phyloP scores from a whole-genome alignment of 2,113 vertebrate species.

The Nibea coibor region DNA sequence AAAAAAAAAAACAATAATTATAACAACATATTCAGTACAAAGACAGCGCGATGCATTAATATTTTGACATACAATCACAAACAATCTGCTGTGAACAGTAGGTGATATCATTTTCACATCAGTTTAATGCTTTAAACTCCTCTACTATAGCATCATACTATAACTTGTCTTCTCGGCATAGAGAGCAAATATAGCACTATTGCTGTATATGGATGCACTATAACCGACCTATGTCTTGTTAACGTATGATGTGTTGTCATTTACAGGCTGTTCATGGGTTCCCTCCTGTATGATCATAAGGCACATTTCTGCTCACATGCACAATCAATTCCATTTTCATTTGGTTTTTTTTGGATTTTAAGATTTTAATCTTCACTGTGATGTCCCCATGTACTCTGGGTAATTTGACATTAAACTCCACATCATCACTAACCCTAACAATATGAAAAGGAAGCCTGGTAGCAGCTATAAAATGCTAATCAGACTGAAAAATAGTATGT shows the following conservation, averaged over 20 bases:
- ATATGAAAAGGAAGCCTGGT: slow-evolving; percentile 4
- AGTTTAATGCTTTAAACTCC: neutral
- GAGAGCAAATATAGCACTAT: neutral
- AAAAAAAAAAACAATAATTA: no score
- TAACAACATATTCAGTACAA: neutral
- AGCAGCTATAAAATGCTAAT: slow-evolving; percentile 11
- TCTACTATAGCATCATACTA: neutral
- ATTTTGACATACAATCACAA: neutral
- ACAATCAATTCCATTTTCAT: slow-evolving; percentile 30
- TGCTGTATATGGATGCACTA: slow-evolving; percentile 10
- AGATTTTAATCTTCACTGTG: neutral
- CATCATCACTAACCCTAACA: neutral
- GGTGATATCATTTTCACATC: neutral
- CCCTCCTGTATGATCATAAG: neutral
- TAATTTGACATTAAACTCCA: slow-evolving; percentile 19
- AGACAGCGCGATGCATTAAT: neutral
- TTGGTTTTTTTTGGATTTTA: slow-evolving; percentile 24
- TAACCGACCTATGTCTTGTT: neutral
- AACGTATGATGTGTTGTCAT: slow-evolving; percentile 27
- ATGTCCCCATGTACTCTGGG: neutral
- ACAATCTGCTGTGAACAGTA: neutral
- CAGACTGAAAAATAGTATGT: neutral
- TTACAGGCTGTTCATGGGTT: slow-evolving; percentile 6
- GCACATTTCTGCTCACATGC: slow-evolving; percentile 2
- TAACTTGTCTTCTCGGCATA: neutral